Base-by-base conservation (phyloP, 1,140 invertebrate genomes). In the Zaprionus camerounensis region DNA sequence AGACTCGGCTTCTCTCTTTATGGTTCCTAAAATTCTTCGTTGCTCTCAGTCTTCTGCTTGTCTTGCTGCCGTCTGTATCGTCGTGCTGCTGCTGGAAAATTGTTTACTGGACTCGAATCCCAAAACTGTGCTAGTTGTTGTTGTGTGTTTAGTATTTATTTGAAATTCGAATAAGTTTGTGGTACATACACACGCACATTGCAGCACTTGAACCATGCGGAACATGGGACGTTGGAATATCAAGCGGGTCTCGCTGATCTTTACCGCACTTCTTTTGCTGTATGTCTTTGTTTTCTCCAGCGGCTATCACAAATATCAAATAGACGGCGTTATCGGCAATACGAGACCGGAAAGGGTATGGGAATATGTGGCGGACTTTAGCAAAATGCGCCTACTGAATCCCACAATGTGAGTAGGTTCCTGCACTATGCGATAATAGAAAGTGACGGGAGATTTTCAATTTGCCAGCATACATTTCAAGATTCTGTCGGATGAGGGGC, bases 311-410 rank as follows among this genome's bases (percentile, higher is more conserved):
- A 82, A 81, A 26, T 93, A 91, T 76, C 61, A 92, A 79, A 82
- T 93, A 36, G 93, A 94, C 72, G 90, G 80, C 57, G 81, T 88
- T 38, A 93, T 95, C 71, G 81, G 86, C 38, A 94, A 95, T 80
- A 87, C 94, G 0, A 93, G 94, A 80, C 94, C 95, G 17, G 93
- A 94, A 78, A 91, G 92, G n/a, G 94, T 96, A 15, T 96, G 96
- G 96, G 95, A 96, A 91, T 96, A 94, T 91, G 94, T 96, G 20
- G 95, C 96, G 2, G 96, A 96, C 92, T 96, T 96, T 74, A 96
- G 94, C 78, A 96, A 96, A 78, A 95, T 95, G 94, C 94, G 95
- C 62, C 94, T 94, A 72, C 92, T 96, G 41, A 96, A 96, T 93
- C 96, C 96, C 12, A 95, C 95, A 22, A 95, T 96, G 96, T 96